A percentile compares a stretch with the other conserved stretches of the same genome.
phyloP scores from a whole-genome alignment of 2,797 vertebrate genomes.

The Gadopsis marmoratus region DNA sequence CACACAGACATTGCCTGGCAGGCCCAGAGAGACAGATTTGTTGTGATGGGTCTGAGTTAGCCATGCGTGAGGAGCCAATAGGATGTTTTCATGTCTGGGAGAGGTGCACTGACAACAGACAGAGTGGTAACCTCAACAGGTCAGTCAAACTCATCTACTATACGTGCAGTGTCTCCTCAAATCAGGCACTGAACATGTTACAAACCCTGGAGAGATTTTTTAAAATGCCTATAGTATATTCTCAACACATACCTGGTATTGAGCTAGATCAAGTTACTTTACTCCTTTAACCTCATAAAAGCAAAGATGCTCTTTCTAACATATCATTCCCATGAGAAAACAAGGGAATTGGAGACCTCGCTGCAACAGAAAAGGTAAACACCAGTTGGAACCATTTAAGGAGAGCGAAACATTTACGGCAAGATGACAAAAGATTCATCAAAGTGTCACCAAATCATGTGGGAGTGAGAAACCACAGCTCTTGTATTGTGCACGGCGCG shows the following conservation, averaged over 20 bases:
- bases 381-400: conserved; percentile 52
- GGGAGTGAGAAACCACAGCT: conserved; percentile 62
- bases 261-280: conserved; percentile 5
- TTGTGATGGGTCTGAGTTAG: conserved; percentile 72
- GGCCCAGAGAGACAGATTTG: conserved; percentile 63
- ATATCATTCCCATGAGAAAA: conserved; percentile 30
- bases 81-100: conserved; percentile 76
- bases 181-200: conserved; percentile 33
- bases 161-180: conserved; percentile 44
- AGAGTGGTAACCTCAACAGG: conserved; percentile 68
- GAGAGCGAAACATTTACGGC: conserved; percentile 35
- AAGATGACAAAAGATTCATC: conserved; percentile 67
- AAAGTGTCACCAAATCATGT: conserved; percentile 64
- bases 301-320: conserved; percentile 33
- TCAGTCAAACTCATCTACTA: conserved; percentile 56
- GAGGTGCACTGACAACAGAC: conserved; percentile 72
- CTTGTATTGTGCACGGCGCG: conserved; percentile 42
- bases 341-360: conserved; percentile 12
- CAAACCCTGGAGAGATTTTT: conserved; percentile 17
- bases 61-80: conserved; percentile 70
- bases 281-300: conserved; percentile 36
- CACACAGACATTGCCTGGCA: conserved; percentile 33
- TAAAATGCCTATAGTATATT: conserved; percentile 12
- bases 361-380: conserved; percentile 49
- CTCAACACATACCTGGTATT: conserved; percentile 12